Evolutionary conservation across 1,140 invertebrate genomes (phyloP).

Genomic region (Cotesia vestalis): DNA sequence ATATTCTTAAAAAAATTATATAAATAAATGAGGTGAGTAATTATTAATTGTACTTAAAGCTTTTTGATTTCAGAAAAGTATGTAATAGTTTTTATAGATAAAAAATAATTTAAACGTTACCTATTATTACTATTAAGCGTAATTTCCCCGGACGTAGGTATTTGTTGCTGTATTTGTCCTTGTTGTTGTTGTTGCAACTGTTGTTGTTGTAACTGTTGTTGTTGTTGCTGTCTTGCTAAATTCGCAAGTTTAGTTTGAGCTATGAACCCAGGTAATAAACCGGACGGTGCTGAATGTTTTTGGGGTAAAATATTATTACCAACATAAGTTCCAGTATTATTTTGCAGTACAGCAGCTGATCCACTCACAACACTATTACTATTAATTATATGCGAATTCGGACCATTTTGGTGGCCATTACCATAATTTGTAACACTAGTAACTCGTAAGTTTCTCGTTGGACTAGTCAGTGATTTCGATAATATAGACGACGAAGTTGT

Average conservation of each 20-base stretch:
- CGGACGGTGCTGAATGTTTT: conserved; percentile 62
- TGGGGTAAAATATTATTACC: conserved; percentile 58
- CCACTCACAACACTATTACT: conserved; percentile 29
- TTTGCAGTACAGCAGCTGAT: conserved; percentile 12
- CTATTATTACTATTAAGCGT: conserved; percentile 66
- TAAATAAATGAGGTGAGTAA: too few relatives aligned
- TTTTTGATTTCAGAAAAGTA: too few relatives aligned
- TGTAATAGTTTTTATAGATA: neutral
- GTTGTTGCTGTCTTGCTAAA: conserved; percentile 58
- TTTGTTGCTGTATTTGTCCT: conserved; percentile 39
- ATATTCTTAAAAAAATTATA: too few relatives aligned
- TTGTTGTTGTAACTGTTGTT: conserved; percentile 51
- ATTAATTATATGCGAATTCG: conserved; percentile 36
- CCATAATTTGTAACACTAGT: conserved; percentile 54
- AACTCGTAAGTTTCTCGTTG: conserved; percentile 51
- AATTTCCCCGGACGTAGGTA: conserved; percentile 65
- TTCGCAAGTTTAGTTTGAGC: conserved; percentile 60
- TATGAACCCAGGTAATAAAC: conserved; percentile 59
- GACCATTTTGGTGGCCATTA: conserved; percentile 62
- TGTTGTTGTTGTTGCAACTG: conserved; percentile 41
- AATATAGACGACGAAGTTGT: conserved; percentile 54
- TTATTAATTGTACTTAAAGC: too few relatives aligned
- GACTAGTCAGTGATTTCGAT: conserved; percentile 63
- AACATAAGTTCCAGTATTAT: conserved; percentile 27
- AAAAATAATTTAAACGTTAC: conserved; percentile 45